These are phyloP conservation scores for Teleogryllus oceanicus DNA, from an alignment of 2,888 invertebrate species.

Conservation along the genomic window DNA sequence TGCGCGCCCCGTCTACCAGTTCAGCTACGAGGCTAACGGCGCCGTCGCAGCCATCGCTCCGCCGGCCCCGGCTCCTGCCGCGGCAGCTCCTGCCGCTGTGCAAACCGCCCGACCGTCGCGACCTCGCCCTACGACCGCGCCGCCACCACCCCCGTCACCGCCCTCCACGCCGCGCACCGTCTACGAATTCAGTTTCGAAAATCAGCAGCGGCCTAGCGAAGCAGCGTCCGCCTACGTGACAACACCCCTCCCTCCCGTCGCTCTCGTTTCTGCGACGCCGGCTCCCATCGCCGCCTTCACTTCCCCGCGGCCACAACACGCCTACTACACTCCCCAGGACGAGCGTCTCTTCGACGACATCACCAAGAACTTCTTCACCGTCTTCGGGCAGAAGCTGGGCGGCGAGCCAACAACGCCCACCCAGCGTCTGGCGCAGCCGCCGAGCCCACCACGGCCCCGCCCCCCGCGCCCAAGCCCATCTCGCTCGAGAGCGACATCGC, in stretches of 20 bases:
- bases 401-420: conserved; percentile 39
- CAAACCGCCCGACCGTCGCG: not conserved
- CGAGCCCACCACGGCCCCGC: conserved; percentile 25
- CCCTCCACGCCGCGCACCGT: conserved; percentile 42
- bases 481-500: conserved; percentile 64
- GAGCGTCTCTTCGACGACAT: conserved; percentile 67
- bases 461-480: conserved; percentile 37
- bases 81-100: not conserved
- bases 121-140: not conserved
- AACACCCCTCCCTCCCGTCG: conserved; percentile 30
- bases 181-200: conserved; percentile 72
- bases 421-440: conserved; percentile 25
- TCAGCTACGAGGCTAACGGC: conserved; percentile 21
- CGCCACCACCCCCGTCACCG: not conserved
- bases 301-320: conserved; percentile 51
- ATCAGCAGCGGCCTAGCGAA: conserved; percentile 50
- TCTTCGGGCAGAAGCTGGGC: conserved; percentile 67
- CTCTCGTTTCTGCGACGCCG: conserved; percentile 34
- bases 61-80: not conserved
- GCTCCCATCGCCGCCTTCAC: conserved; percentile 38
- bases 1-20: conserved; percentile 21
- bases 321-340: conserved; percentile 65
- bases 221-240: not conserved
- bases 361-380: conserved; percentile 69
- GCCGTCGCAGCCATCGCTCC: not conserved